A percentile compares a stretch with the other conserved stretches of the same genome.
Evolutionary conservation across 2,113 vertebrate genomes (phyloP).

Genomic region (Elanoides forficatus): DNA sequence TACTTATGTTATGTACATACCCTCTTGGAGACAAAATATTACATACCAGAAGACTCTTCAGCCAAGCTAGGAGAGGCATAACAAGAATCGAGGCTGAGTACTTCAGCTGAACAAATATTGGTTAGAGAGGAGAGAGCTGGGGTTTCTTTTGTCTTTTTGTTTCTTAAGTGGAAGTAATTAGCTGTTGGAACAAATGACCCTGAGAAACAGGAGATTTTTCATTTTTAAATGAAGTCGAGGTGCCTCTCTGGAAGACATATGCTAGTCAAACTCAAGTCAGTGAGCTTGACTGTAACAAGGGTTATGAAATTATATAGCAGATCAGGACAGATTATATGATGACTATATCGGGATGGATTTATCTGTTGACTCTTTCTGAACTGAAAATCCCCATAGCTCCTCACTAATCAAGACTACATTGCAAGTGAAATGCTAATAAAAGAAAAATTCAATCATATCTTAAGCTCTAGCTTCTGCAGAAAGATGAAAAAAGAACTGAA

Average conservation of each 20-base stretch:
- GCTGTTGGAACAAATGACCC: not conserved
- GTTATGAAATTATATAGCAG: not conserved
- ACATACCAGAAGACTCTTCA: not conserved
- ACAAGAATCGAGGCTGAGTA: not conserved
- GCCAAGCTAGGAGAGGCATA: not conserved
- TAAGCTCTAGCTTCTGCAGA: not conserved
- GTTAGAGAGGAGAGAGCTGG: not conserved
- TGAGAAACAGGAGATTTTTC: not conserved
- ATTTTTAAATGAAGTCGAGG: not conserved
- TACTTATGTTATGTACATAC: not conserved
- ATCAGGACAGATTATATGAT: not conserved
- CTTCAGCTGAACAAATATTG: not conserved
- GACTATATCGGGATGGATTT: not conserved
- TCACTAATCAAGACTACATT: not conserved
- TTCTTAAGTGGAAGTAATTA: not conserved
- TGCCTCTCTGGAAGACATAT: not conserved
- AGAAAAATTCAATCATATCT: not conserved
- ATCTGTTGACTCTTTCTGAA: not conserved
- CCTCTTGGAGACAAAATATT: not conserved
- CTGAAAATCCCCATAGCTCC: not conserved
- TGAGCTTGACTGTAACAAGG: not conserved
- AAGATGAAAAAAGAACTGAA: not conserved
- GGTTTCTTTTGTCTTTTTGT: not conserved
- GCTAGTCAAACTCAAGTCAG: not conserved
- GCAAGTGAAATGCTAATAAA: not conserved